phyloP scores from a whole-genome alignment of 2,113 vertebrate species.

The Typhlomys cinereus region DNA sequence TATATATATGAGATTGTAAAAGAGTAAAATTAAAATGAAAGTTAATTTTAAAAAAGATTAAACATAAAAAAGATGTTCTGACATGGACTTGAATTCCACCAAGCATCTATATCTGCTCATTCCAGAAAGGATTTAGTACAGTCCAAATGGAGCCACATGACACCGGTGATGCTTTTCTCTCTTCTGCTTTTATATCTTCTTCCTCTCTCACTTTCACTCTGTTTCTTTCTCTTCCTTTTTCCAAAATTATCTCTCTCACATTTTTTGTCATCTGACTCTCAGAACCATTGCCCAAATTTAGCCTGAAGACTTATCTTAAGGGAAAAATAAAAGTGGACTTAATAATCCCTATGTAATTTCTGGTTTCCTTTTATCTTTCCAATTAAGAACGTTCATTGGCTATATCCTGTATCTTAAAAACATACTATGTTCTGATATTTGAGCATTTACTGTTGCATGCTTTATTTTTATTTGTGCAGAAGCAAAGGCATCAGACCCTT shows the following conservation, averaged over 20 bases:
- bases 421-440: background rate
- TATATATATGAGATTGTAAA: too few relatives aligned
- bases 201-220: background rate
- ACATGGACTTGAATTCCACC: background rate
- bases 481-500: background rate
- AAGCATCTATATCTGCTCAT: background rate
- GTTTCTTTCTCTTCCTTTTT: background rate
- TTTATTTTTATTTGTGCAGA: background rate
- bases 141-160: background rate
- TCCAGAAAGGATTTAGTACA: background rate
- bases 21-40: too few relatives aligned
- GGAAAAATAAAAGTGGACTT: background rate
- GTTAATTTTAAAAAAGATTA: too few relatives aligned
- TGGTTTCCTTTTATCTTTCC: background rate
- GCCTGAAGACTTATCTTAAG: background rate
- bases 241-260: background rate
- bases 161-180: background rate
- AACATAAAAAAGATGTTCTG: background rate
- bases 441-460: background rate
- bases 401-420: conserved; percentile 18
- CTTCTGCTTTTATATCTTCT: background rate
- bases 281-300: background rate
- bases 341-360: background rate
- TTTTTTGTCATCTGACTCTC: background rate
- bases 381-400: background rate